Percentiles rank a stretch among this genome's conserved stretches.
These are phyloP conservation scores for Drosophila kanapiae DNA, from an alignment of 1,140 invertebrate species.

Conservation along the genomic window DNA sequence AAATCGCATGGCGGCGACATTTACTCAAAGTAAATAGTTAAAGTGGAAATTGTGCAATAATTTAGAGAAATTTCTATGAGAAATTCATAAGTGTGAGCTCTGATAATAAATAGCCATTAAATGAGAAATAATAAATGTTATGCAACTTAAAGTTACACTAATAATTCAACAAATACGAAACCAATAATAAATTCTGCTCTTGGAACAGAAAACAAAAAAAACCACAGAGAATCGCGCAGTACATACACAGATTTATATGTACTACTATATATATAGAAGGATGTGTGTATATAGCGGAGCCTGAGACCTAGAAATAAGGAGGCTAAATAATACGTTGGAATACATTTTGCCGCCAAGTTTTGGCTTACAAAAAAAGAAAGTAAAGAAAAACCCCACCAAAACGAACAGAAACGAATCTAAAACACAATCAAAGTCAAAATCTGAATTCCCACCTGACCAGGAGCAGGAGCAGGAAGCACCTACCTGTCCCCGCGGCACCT, in stretches of 20 bases:
- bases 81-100: conserved; percentile 71
- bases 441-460: conserved; percentile 25
- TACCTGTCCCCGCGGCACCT: conserved; percentile 18
- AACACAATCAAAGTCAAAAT: conserved; percentile 12
- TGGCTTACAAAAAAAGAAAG: neutral
- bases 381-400: conserved; percentile 42
- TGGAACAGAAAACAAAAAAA: conserved; percentile 2
- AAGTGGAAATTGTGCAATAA: conserved; percentile 75
- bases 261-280: conserved; percentile 2
- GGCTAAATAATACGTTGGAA: conserved; percentile 5
- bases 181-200: conserved; percentile 1
- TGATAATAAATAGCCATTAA: conserved; percentile 30
- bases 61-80: conserved; percentile 70
- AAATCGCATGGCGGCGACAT: conserved; percentile 15
- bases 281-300: conserved; percentile 38
- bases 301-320: conserved; percentile 31
- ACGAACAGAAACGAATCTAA: conserved; percentile 23
- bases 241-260: conserved; percentile 1
- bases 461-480: conserved; percentile 6
- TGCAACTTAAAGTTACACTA: conserved; percentile 47
- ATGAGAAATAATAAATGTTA: conserved; percentile 41
- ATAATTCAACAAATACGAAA: conserved; percentile 25
- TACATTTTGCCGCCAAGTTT: conserved; percentile 40
- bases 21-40: conserved; percentile 35
- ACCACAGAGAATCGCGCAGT: conserved; percentile 4